Evolutionary conservation across 2,113 vertebrate genomes (phyloP), one percentile per base, ranked within the genome.

Genomic region (Athene noctua): DNA sequence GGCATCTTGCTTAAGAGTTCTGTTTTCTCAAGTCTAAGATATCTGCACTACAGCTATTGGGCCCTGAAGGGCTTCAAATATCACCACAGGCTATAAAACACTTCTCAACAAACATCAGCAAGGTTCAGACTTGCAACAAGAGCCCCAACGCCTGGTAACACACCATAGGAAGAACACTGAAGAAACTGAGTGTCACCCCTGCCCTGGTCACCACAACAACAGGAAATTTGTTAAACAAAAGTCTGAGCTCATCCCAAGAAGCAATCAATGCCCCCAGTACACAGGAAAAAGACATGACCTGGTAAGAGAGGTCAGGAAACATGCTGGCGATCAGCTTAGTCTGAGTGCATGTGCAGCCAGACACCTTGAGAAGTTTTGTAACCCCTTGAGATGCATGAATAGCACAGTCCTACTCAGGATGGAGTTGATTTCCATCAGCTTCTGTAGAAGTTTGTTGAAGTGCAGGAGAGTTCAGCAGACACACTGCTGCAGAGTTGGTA

Each of bases 241-340:
- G 55, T 26, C 49, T 78, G 88, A 94, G 52, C 68, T 92, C 83
- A 92, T 88, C 88, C 46, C 72, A 94, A 92, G 86, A 66, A 59
- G 59, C n/a, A 92, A 63, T 58, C 55, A 18, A 10, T 86, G 86
- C 42, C 67, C 66, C 42, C 59, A 15, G 32, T 19, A 63, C 30
- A 38, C 5, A 14, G 59, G 75, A 78, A 89, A 23, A 70, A 80
- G 62, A 57, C 13, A 59, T 0, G 17, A 62, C 30, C 63, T 5
- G 3, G 42, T 65, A 68, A 77, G 42, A 58, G 67, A 83, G 66
- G 46, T 73, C 72, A 84, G 83, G 59, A 86, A 80, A 91, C 38
- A 9, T 0, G 32, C 38, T 73, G 75, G 46, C 63, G 42, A 13
- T 38, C 8, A 6, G n/a, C 49, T 65, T 2, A 11, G 21, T 46